Base-by-base conservation (phyloP, 2,797 vertebrate species). In the Gadopsis marmoratus region DNA sequence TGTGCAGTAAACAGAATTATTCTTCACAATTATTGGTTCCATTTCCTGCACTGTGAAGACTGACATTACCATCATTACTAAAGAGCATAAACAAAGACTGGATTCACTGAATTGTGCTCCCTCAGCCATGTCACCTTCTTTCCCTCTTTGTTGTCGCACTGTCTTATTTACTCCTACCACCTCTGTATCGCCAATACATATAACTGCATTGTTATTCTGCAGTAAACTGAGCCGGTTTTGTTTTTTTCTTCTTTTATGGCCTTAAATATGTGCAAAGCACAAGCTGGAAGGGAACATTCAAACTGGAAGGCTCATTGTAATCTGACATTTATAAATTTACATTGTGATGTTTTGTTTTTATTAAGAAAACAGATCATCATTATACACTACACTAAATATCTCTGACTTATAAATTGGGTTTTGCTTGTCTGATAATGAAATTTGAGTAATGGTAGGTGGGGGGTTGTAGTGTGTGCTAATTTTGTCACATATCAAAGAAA, bases 361-460 rank as follows among this genome's bases (percentile, higher is more conserved):
- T 93, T 90, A 91, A 88, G 86, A 87, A 92, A 89, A 83, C 78
- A 75, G 67, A 86, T 89, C 76, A 84, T 93, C 82, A 83, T 86
- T 84, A 79, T 67, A 87, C 79, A 88, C 47, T 63, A 79, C 66
- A 67, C 72, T 84, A 84, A 90, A 88, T 85, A 78, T 71, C 87
- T 93, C 89, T 91, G 91, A 83, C 76, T 85, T 86, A 79, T 81
- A 91, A 91, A 93, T 89, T 70, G 84, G 55, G 55, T 83, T 90
- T 71, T 77, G 78, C 78, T 79, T 83, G 75, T 86, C 81, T 82
- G 53, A 61, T 87, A 86, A 92, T 91, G 71, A 79, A 85, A 88
- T 92, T 88, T 90, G 87, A 93, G 82, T 86, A 83, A 90, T 89
- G 79, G 78, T 62, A 64, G 73, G 45, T 64, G 37, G 55, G 72